These are phyloP conservation scores for Stenichneumon culpator DNA, from an alignment of 2,888 invertebrate species.

Conservation along the genomic window DNA sequence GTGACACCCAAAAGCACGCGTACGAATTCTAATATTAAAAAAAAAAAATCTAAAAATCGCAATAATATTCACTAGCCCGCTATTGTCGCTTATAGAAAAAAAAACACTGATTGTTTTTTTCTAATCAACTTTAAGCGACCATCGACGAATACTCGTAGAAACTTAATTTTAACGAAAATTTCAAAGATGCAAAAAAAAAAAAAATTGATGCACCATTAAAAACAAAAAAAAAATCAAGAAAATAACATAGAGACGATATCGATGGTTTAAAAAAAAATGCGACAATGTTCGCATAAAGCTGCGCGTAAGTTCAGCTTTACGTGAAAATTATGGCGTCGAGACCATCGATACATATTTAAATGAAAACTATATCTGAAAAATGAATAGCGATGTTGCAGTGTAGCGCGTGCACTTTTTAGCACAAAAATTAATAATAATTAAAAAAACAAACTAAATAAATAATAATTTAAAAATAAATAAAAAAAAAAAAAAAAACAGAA, in stretches of 20 bases:
- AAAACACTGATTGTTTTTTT: slow-evolving; percentile 7
- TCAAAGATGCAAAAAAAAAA: slow-evolving; percentile 41
- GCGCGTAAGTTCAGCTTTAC: no score
- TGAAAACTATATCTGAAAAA: slow-evolving; percentile 34
- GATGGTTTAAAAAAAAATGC: no score
- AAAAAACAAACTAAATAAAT: slow-evolving; percentile 71
- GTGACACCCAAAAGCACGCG: slow-evolving; percentile 18
- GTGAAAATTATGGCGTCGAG: no score
- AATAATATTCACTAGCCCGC: slow-evolving; percentile 24
- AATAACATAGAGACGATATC: slow-evolving; percentile 40
- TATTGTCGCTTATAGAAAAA: slow-evolving; percentile 43
- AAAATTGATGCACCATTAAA: slow-evolving; percentile 32
- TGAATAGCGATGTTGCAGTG: slow-evolving; percentile 77
- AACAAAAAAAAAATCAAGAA: slow-evolving; percentile 4
- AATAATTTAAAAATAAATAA: slow-evolving; percentile 59
- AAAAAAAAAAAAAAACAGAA: no score
- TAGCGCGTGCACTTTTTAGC: slow-evolving; percentile 55
- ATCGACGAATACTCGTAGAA: slow-evolving; percentile 46
- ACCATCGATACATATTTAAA: slow-evolving; percentile 16
- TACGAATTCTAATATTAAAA: neutral
- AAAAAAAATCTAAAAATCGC: neutral
- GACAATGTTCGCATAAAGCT: no score
- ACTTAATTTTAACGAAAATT: slow-evolving; percentile 50
- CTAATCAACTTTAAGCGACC: slow-evolving; percentile 21
- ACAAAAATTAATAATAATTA: slow-evolving; percentile 71